phyloP scores from a whole-genome alignment of 2,888 invertebrate species.

The Perithous albicinctus region DNA sequence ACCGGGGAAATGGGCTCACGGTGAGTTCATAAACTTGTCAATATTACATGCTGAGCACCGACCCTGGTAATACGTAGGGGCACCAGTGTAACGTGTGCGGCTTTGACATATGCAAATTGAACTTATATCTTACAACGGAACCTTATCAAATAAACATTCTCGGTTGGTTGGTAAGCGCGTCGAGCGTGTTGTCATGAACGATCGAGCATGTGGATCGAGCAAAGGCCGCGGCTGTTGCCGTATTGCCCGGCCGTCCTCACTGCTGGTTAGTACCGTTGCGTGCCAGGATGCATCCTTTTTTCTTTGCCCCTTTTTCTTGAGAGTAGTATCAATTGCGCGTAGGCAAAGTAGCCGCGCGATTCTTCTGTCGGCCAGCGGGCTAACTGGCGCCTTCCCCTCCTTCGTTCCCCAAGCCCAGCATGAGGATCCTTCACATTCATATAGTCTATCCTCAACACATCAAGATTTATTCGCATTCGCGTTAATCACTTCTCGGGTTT shows the following conservation, averaged over 20 bases:
- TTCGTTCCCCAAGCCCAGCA: not conserved
- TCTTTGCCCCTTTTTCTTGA: constrained; percentile 14
- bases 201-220: constrained; percentile 68
- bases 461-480: constrained; percentile 57
- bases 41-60: constrained; percentile 69
- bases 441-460: constrained; percentile 26
- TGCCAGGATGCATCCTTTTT: constrained; percentile 60
- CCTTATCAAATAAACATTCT: constrained; percentile 72
- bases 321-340: constrained; percentile 58
- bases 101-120: constrained; percentile 72
- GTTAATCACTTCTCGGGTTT: constrained; percentile 51
- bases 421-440: not conserved
- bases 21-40: constrained; percentile 72
- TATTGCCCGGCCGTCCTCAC: constrained; percentile 22
- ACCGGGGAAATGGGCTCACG: constrained; percentile 44
- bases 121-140: constrained; percentile 71
- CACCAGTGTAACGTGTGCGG: constrained; percentile 62
- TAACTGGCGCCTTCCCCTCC: constrained; percentile 40
- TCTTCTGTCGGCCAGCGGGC: constrained; percentile 48
- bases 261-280: constrained; percentile 63
- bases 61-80: constrained; percentile 51
- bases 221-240: constrained; percentile 38
- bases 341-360: constrained; percentile 66
- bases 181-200: constrained; percentile 71
- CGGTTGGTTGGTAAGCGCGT: constrained; percentile 66